Conservation (phyloP, 2,888 invertebrate species). For the Mamestra brassicae region DNA sequence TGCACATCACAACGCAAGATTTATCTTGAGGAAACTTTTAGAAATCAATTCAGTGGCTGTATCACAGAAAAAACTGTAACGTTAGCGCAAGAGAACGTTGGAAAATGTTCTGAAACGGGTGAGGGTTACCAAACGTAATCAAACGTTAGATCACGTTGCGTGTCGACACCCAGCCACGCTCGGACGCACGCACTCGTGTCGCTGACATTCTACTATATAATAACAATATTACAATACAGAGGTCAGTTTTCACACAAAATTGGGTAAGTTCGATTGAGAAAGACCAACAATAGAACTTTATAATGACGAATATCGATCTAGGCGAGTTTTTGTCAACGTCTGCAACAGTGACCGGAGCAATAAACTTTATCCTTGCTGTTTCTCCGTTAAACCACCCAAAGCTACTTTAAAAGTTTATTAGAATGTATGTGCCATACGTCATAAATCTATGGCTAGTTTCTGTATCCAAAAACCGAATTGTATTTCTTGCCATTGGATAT, state of each 20-base stretch:
- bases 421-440: conserved; percentile 13
- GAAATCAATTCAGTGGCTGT: conserved; percentile 65
- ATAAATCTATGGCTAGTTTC: not conserved
- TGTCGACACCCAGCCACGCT: conserved; percentile 73
- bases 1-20: conserved; percentile 71
- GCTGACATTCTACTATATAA: conserved; percentile 59
- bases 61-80: conserved; percentile 47
- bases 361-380: conserved; percentile 40
- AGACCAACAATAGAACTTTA: conserved; percentile 56
- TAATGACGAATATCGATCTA: conserved; percentile 45
- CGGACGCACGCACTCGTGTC: conserved; percentile 61
- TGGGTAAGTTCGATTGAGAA: conserved; percentile 67
- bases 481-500: too few species aligned
- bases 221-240: conserved; percentile 65
- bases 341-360: conserved; percentile 36
- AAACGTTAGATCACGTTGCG: conserved; percentile 75
- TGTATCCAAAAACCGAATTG: not conserved
- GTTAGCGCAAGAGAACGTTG: conserved; percentile 60
- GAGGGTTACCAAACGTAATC: conserved; percentile 74
- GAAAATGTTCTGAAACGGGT: conserved; percentile 57
- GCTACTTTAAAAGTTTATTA: conserved; percentile 4
- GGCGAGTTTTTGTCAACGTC: conserved; percentile 47
- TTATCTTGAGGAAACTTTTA: conserved; percentile 67
- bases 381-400: conserved; percentile 8
- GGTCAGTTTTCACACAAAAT: conserved; percentile 69